These are phyloP conservation scores for Pseudomugil gertrudae DNA, from an alignment of 2,797 vertebrate genomes.

Conservation along the genomic window DNA sequence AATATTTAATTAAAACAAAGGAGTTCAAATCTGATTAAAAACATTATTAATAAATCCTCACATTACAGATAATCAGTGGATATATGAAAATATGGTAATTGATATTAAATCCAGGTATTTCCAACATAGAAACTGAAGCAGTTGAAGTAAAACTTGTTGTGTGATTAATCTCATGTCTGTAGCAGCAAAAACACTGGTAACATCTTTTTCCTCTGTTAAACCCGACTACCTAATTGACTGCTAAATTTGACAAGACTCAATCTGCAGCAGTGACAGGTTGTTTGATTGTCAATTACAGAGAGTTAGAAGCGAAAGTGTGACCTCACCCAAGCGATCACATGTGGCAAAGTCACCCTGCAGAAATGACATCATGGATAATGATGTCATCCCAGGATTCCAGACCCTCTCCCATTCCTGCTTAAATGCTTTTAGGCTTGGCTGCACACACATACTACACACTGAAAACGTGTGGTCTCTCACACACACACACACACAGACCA, in stretches of 20 bases:
- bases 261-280: conserved; percentile 49
- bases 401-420: conserved; percentile 77
- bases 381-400: conserved; percentile 82
- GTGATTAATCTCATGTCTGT: not conserved
- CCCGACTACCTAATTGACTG: conserved; percentile 42
- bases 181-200: conserved; percentile 9
- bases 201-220: conserved; percentile 28
- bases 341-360: conserved; percentile 82
- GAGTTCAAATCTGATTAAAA: conserved; percentile 3
- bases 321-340: conserved; percentile 74
- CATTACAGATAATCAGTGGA: conserved; percentile 17
- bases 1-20: conserved; percentile 2
- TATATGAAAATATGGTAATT: not conserved
- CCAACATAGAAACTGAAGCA: not conserved
- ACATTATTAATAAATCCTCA: conserved; percentile 29
- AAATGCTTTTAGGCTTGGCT: conserved; percentile 79
- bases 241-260: conserved; percentile 55
- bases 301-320: conserved; percentile 73
- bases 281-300: conserved; percentile 71
- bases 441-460: conserved; percentile 43
- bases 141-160: not conserved
- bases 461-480: conserved; percentile 17
- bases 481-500: conserved; percentile 10
- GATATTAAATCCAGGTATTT: conserved; percentile 19
- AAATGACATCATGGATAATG: conserved; percentile 83